Evolutionary conservation across 1,140 invertebrate genomes (phyloP).

Genomic region (Alviniconcha marisindica): DNA sequence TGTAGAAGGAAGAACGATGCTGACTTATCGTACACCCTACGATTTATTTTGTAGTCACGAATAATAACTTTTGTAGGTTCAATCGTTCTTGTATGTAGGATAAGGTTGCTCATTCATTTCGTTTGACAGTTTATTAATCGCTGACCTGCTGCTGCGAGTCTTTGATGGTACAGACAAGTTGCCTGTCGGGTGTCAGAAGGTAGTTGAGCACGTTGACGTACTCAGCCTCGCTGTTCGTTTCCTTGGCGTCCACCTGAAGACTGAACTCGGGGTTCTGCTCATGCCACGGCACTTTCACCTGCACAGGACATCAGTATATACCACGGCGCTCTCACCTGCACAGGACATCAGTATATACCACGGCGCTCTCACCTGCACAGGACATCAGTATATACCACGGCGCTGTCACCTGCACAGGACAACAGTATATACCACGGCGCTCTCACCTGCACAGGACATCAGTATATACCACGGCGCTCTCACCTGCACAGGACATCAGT

Average conservation of each 20-base stretch:
- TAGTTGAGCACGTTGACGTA: constrained; percentile 31
- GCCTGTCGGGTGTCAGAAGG: constrained; percentile 22
- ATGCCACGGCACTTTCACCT: constrained; percentile 19
- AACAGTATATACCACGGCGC: not conserved
- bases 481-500: not conserved
- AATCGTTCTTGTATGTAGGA: no score
- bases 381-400: not conserved
- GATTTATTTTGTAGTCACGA: no score
- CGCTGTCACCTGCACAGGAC: not conserved
- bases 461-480: not conserved
- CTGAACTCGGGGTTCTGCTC: constrained; percentile 15
- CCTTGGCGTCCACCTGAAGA: constrained; percentile 28
- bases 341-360: not conserved
- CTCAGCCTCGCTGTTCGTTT: constrained; percentile 6
- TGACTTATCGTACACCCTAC: no score
- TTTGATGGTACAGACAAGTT: constrained; percentile 9
- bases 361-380: not conserved
- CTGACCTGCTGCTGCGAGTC: not conserved
- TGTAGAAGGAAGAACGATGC: no score
- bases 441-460: not conserved
- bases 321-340: not conserved
- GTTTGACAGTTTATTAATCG: not conserved
- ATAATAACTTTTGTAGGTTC: no score
- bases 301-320: not conserved
- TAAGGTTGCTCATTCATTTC: no score